Evolutionary conservation across 2,888 invertebrate species (phyloP).

Genomic region (Parapristionchus giblindavisi): DNA sequence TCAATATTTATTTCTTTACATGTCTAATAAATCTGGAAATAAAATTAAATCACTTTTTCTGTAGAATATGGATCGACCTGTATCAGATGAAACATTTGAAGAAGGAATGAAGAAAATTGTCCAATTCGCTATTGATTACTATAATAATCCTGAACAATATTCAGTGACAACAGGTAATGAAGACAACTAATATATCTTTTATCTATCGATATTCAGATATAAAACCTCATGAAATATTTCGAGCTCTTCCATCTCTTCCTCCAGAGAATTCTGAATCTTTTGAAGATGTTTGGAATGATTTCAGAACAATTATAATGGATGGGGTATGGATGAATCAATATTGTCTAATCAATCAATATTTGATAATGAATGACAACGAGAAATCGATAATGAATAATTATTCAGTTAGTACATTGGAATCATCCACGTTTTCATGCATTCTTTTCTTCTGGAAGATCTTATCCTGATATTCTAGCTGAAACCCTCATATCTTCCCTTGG

Average conservation of each 20-base stretch:
- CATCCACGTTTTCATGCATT: conserved; percentile 97
- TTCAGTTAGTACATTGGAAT: conserved; percentile 85
- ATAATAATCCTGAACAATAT: conserved; percentile 82
- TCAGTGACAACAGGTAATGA: conserved; percentile 85
- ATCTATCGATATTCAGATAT: too few relatives aligned
- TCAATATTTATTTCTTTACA: too few relatives aligned
- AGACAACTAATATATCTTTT: too few relatives aligned
- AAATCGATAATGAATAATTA: not conserved
- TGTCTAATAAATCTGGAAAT: too few relatives aligned
- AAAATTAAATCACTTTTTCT: too few relatives aligned
- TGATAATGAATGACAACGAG: conserved; percentile 71
- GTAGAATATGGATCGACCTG: conserved; percentile 38
- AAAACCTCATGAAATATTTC: conserved; percentile 84
- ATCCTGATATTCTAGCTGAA: conserved; percentile 93
- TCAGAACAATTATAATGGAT: conserved; percentile 86
- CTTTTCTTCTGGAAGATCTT: conserved; percentile 96
- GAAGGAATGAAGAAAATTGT: conserved; percentile 77
- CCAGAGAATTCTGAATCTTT: conserved; percentile 85
- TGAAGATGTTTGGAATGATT: conserved; percentile 84
- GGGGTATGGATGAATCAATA: conserved; percentile 76
- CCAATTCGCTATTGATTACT: conserved; percentile 87
- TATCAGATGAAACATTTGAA: conserved; percentile 41
- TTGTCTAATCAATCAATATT: not conserved
- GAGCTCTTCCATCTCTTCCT: conserved; percentile 81
- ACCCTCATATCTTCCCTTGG: conserved; percentile 94